A percentile compares a stretch with the other conserved stretches of the same genome.
Conservation (phyloP, 2,888 invertebrate species). For the Zootermopsis nevadensis region DNA sequence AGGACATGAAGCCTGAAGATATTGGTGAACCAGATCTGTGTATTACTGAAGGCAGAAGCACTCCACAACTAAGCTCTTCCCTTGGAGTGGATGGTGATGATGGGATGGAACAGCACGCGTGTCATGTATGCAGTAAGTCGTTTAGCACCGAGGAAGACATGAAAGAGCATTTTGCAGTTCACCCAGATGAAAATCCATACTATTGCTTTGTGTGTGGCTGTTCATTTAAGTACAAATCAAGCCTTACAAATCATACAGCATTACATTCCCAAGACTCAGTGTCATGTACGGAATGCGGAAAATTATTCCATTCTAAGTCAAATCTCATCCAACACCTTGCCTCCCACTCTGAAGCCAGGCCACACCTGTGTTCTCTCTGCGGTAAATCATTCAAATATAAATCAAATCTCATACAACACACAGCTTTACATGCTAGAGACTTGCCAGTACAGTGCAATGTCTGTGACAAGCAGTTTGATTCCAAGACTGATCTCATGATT, state of each 20-base stretch:
- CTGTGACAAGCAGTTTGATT: constrained; percentile 8
- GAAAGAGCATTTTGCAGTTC: background rate
- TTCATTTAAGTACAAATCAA: constrained; percentile 22
- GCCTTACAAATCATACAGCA: constrained; percentile 5
- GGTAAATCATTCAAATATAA: constrained; percentile 33
- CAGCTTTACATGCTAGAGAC: background rate
- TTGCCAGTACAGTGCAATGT: background rate
- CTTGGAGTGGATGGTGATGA: background rate
- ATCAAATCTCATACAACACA: constrained; percentile 25
- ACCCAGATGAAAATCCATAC: constrained; percentile 12
- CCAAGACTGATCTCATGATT: background rate
- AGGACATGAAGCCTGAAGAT: background rate
- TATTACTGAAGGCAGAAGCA: background rate
- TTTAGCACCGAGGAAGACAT: background rate
- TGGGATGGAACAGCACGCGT: background rate
- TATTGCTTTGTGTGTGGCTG: constrained; percentile 24
- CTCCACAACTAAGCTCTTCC: background rate
- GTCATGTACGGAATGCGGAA: background rate
- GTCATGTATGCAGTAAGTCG: background rate
- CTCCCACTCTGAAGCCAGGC: constrained; percentile 18
- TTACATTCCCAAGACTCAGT: background rate
- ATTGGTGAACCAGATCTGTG: background rate
- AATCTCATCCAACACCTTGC: constrained; percentile 20
- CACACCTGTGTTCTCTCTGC: constrained; percentile 22
- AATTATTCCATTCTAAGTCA: background rate